Percentiles rank a stretch among this genome's conserved stretches.
Conservation (phyloP, 2,113 vertebrate genomes). For the Corvus cornix region DNA sequence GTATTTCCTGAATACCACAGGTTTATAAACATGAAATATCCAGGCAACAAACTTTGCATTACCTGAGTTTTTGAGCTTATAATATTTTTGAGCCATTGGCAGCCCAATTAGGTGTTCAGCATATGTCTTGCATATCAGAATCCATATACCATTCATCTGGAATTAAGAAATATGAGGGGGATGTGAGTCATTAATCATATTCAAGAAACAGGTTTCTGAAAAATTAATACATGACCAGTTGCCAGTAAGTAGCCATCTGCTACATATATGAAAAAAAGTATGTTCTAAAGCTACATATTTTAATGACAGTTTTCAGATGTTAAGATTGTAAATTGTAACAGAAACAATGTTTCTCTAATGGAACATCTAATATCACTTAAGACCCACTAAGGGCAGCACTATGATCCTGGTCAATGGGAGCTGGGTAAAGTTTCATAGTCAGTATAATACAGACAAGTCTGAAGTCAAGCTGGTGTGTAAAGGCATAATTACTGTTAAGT, state of each 20-base stretch:
- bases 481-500: neutral
- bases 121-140: constrained; percentile 23
- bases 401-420: neutral
- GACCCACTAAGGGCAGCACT: neutral
- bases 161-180: constrained; percentile 13
- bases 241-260: constrained; percentile 54
- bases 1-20: neutral
- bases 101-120: neutral
- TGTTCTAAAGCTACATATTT: constrained; percentile 15
- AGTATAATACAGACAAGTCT: neutral
- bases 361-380: constrained; percentile 7
- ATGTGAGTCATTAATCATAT: constrained; percentile 56
- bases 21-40: neutral
- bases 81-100: neutral
- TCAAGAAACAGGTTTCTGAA: constrained; percentile 51
- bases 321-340: constrained; percentile 31
- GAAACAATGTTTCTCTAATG: constrained; percentile 33
- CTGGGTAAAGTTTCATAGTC: neutral
- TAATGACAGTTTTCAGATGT: constrained; percentile 38
- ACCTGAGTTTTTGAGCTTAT: neutral
- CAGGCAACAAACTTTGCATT: neutral
- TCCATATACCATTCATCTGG: constrained; percentile 12
- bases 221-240: constrained; percentile 47
- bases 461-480: neutral
- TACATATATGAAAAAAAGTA: constrained; percentile 13